phyloP scores from a whole-genome alignment of 2,113 vertebrate species.

The Struthio camelus region DNA sequence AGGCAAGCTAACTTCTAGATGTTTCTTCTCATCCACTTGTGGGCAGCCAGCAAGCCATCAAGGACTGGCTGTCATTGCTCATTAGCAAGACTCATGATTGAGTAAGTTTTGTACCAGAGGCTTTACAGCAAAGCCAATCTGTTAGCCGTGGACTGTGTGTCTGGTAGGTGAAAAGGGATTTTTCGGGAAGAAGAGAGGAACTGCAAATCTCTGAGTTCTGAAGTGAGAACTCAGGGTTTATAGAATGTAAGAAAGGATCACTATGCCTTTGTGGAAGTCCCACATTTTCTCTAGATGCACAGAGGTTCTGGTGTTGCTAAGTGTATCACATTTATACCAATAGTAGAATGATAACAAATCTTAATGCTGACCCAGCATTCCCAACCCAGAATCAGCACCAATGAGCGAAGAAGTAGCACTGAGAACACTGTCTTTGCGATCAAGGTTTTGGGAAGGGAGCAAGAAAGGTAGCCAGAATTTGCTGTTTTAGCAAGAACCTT shows the following conservation, averaged over 20 bases:
- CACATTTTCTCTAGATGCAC: not conserved
- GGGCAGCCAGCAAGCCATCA: accelerated
- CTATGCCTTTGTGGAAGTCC: not conserved
- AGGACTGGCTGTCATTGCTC: not conserved
- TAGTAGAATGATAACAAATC: not conserved
- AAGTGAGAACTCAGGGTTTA: not conserved
- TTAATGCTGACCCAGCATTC: not conserved
- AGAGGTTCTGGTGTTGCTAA: not conserved
- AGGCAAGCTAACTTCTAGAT: not conserved
- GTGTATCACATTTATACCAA: not conserved
- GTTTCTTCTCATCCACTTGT: not conserved
- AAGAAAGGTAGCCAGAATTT: not conserved
- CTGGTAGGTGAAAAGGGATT: not conserved
- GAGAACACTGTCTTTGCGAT: not conserved
- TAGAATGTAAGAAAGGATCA: not conserved
- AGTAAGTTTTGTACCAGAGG: not conserved
- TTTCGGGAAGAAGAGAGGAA: not conserved
- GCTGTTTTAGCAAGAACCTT: not conserved
- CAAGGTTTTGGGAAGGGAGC: not conserved
- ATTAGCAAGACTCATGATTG: not conserved
- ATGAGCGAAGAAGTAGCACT: not conserved
- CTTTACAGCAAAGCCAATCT: not conserved
- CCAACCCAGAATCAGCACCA: not conserved
- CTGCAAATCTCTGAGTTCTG: not conserved
- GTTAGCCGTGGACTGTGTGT: not conserved